Conservation (phyloP, 2,113 vertebrate species). For the Psophia crepitans region DNA sequence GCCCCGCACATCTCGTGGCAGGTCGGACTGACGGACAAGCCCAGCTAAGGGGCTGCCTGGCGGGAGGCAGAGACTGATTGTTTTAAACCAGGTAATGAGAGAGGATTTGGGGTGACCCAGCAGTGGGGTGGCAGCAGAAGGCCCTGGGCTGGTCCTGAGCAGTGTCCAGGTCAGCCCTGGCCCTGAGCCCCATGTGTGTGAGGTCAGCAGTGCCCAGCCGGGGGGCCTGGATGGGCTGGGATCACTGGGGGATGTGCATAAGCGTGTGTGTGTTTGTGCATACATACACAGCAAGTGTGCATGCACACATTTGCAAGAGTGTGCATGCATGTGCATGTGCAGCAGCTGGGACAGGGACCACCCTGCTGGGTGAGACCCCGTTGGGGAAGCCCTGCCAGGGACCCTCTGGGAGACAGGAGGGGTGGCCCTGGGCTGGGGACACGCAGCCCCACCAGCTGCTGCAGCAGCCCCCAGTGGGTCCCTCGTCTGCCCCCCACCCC, state of each 20-base stretch:
- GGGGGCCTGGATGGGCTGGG: background rate
- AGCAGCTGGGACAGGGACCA: background rate
- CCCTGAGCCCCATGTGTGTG: rapidly evolving
- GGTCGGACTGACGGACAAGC: rapidly evolving
- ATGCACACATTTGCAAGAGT: rapidly evolving
- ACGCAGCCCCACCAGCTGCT: background rate
- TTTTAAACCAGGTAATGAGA: background rate
- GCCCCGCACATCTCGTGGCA: rapidly evolving
- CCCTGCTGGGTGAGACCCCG: background rate
- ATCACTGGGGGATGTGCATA: too few relatives aligned
- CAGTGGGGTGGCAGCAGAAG: background rate
- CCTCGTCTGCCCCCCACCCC: too few relatives aligned
- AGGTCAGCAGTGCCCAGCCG: background rate
- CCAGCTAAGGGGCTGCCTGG: background rate
- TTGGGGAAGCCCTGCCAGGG: background rate
- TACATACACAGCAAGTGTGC: background rate
- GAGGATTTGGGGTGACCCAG: background rate
- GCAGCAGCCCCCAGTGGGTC: background rate
- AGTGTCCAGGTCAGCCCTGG: background rate
- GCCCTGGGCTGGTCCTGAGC: background rate
- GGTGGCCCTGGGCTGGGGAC: background rate
- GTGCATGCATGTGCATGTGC: background rate
- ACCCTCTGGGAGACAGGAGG: background rate
- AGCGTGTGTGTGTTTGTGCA: too few relatives aligned
- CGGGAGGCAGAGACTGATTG: background rate